Percentiles rank a stretch among this genome's conserved stretches.
Conservation (phyloP, 1,140 invertebrate species). For the Brachionus plicatilis region DNA sequence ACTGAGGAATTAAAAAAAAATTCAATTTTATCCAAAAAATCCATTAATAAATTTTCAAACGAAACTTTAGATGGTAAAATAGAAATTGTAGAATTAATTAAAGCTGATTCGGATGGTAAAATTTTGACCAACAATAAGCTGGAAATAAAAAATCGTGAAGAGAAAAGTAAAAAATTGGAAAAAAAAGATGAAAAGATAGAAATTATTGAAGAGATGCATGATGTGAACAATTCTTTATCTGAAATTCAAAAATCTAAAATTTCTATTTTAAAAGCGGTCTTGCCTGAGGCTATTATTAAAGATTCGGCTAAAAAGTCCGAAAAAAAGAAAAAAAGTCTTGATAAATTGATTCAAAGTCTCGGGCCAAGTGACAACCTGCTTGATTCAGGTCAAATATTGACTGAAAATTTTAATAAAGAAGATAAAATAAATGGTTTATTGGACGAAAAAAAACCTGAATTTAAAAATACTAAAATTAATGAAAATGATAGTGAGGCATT, state of each 20-base stretch:
- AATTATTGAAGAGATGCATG: not conserved
- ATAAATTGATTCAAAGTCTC: not conserved
- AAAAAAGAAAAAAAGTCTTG: constrained; percentile 9
- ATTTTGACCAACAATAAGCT: not conserved
- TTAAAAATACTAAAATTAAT: no score
- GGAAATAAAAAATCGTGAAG: not conserved
- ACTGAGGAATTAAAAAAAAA: not conserved
- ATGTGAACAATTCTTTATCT: not conserved
- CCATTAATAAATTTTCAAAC: not conserved
- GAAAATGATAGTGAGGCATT: no score
- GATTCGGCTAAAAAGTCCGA: not conserved
- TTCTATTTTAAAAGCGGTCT: not conserved
- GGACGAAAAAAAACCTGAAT: no score
- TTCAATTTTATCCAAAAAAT: not conserved
- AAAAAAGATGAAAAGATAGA: not conserved
- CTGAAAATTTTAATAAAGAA: not conserved
- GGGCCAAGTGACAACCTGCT: not conserved
- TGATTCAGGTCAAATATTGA: not conserved
- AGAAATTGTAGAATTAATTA: not conserved
- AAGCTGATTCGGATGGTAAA: not conserved
- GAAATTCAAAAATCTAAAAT: not conserved
- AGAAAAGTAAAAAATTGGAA: not conserved
- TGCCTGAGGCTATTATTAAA: not conserved
- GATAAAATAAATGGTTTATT: not conserved
- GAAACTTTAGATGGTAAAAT: not conserved